phyloP scores from a whole-genome alignment of 2,113 vertebrate species.

The Colius striatus region DNA sequence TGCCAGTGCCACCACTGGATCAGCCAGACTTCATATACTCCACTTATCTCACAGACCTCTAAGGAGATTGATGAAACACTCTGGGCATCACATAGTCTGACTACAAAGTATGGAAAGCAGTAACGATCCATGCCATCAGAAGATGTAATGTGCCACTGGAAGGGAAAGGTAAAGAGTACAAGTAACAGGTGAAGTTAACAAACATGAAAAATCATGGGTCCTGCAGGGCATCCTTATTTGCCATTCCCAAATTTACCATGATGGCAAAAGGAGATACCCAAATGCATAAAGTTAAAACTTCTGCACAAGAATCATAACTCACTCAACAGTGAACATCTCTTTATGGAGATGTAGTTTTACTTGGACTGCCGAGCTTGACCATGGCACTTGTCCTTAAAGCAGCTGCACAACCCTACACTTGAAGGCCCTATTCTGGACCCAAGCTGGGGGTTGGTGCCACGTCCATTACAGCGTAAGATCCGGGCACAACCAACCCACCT shows the following conservation, averaged over 20 bases:
- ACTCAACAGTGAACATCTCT: not conserved
- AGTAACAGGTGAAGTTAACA: not conserved
- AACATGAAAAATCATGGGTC: accelerated
- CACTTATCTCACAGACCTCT: not conserved
- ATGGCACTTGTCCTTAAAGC: not conserved
- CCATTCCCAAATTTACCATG: not conserved
- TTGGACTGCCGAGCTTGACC: not conserved
- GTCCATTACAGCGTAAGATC: accelerated
- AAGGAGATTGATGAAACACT: not conserved
- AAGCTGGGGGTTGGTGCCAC: not conserved
- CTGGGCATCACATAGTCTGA: too few species aligned
- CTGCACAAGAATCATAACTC: not conserved
- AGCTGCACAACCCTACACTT: not conserved
- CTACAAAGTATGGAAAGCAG: not conserved
- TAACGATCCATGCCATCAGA: too few species aligned
- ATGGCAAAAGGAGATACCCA: not conserved
- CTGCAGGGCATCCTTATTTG: not conserved
- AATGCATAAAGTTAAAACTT: not conserved
- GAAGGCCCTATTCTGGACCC: not conserved
- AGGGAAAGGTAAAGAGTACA: not conserved
- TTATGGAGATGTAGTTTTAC: not conserved
- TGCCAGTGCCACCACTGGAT: not conserved
- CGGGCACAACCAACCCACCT: not conserved
- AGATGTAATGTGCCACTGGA: not conserved
- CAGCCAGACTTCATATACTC: not conserved